phyloP scores from a whole-genome alignment of 2,888 invertebrate genomes.

The Rhingia rostrata region DNA sequence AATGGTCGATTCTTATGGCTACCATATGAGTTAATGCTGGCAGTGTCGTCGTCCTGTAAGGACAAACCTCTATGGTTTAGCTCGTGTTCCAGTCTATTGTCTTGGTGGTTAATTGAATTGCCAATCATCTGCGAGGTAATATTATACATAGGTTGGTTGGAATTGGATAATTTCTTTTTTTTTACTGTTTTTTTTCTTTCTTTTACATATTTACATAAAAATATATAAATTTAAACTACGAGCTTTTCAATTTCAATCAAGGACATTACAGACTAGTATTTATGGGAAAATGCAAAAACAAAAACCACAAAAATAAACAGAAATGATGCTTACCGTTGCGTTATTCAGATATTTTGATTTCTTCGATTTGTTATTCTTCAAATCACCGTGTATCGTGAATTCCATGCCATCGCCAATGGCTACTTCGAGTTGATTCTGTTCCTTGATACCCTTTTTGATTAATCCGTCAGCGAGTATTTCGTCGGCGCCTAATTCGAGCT shows the following conservation, averaged over 20 bases:
- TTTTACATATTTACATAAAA: constrained; percentile 46
- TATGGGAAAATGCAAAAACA: constrained; percentile 11
- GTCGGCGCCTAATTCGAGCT: constrained; percentile 86
- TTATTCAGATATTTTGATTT: constrained; percentile 92
- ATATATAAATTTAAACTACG: constrained; percentile 27
- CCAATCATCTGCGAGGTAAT: constrained; percentile 83
- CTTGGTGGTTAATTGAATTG: constrained; percentile 92
- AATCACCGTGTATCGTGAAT: constrained; percentile 95
- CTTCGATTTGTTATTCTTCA: constrained; percentile 91
- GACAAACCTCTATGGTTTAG: constrained; percentile 89
- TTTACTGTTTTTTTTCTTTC: constrained; percentile 34
- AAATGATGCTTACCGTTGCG: constrained; percentile 85
- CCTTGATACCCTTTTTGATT: constrained; percentile 93
- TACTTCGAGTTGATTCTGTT: constrained; percentile 94
- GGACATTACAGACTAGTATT: constrained; percentile 11
- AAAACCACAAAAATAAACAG: background rate
- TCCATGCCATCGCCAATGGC: constrained; percentile 97
- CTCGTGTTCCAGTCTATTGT: constrained; percentile 90
- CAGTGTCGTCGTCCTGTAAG: constrained; percentile 89
- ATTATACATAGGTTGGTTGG: constrained; percentile 64
- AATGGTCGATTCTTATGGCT: constrained; percentile 95
- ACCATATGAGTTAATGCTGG: constrained; percentile 95
- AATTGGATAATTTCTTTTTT: constrained; percentile 51
- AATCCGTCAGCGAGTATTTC: constrained; percentile 92
- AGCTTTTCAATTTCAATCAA: constrained; percentile 2